Conservation (phyloP, 2,888 invertebrate species). For the Ecdyonurus torrentis region DNA sequence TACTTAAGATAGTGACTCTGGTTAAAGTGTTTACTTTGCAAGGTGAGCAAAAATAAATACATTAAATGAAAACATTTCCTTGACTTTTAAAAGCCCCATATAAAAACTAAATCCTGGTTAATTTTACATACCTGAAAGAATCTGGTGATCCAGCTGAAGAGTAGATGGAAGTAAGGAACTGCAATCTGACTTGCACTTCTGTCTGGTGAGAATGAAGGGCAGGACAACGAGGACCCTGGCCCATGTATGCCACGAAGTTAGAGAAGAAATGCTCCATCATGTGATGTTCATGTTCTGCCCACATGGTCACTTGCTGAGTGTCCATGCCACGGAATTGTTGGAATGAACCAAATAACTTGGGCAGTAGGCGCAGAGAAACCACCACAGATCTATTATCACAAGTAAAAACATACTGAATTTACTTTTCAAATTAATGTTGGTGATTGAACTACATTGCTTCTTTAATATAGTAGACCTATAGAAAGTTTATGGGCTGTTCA, state of each 20-base stretch:
- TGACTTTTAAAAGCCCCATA: background rate
- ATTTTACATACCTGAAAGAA: constrained; percentile 69
- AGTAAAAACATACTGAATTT: constrained; percentile 1
- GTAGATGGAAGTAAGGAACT: constrained; percentile 84
- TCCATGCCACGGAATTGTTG: constrained; percentile 76
- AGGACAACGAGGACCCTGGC: constrained; percentile 20
- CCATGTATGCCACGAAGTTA: constrained; percentile 60
- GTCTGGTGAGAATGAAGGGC: constrained; percentile 57
- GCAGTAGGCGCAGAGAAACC: constrained; percentile 70
- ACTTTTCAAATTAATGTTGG: constrained; percentile 4
- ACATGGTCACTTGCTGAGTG: constrained; percentile 74
- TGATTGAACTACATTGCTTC: background rate
- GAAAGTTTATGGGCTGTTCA: no score
- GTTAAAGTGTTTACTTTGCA: no score
- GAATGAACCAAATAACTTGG: constrained; percentile 81
- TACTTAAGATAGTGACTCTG: no score
- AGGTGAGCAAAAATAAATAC: no score
- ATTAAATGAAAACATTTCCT: no score
- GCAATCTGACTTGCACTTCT: constrained; percentile 78
- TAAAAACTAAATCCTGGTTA: constrained; percentile 16
- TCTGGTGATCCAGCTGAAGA: constrained; percentile 81
- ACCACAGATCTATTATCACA: constrained; percentile 54
- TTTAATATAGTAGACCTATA: no score
- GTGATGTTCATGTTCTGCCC: constrained; percentile 82
- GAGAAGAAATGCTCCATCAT: constrained; percentile 90